phyloP scores from a whole-genome alignment of 2,888 invertebrate genomes.

The Aplocera efformata region DNA sequence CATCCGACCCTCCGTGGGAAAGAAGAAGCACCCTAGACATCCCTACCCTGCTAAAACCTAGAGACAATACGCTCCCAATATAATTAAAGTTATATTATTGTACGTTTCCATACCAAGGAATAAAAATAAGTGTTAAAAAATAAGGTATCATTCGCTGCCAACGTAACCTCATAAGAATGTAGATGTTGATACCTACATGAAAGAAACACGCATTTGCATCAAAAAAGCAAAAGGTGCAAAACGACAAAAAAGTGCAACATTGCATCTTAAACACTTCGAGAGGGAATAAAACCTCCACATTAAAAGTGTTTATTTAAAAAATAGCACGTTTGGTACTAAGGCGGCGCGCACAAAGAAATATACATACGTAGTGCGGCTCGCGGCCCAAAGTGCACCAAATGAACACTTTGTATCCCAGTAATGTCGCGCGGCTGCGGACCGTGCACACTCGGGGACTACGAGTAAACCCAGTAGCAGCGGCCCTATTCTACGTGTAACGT shows the following conservation, averaged over 20 bases:
- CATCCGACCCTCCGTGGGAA: no score
- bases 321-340: conserved; percentile 9
- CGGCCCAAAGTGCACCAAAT: conserved; percentile 18
- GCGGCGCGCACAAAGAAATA: conserved; percentile 22
- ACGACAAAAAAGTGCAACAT: conserved; percentile 8
- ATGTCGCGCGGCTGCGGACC: conserved; percentile 21
- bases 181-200: background rate
- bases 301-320: conserved; percentile 17
- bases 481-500: no score
- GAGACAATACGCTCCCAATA: no score
- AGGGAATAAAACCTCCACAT: conserved; percentile 9
- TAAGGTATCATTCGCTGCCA: no score
- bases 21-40: no score
- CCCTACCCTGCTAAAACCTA: no score
- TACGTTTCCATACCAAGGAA: no score
- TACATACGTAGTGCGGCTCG: conserved; percentile 9
- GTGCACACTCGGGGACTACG: conserved; percentile 4
- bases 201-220: conserved; percentile 6
- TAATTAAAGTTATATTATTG: no score
- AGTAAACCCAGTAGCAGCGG: conserved; percentile 1
- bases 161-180: background rate
- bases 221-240: conserved; percentile 10
- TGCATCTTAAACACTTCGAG: conserved; percentile 3
- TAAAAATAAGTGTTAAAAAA: no score
- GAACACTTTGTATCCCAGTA: conserved; percentile 16